phyloP scores from a whole-genome alignment of 2,113 vertebrate species.

The Cyprinodon variegatus region DNA sequence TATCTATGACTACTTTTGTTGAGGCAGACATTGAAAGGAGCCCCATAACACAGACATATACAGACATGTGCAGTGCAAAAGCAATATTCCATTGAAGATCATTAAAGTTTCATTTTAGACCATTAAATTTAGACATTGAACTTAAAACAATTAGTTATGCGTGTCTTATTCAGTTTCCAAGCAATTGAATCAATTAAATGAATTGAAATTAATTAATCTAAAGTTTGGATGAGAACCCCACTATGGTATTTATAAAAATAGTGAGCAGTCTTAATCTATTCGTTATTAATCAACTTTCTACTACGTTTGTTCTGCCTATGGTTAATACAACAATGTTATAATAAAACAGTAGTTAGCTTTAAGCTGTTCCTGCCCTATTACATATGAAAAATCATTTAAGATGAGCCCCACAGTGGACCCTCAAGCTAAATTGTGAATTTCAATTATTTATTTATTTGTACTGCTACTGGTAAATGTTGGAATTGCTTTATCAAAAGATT shows the following conservation, averaged over 20 bases:
- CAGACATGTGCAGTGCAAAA: not conserved
- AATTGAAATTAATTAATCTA: not conserved
- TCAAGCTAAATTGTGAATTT: too few species aligned
- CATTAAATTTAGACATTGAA: not conserved
- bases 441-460: too few species aligned
- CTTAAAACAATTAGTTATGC: not conserved
- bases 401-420: too few species aligned
- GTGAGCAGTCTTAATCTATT: too few species aligned
- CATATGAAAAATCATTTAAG: too few species aligned
- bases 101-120: not conserved
- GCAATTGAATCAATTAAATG: not conserved
- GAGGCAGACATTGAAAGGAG: conserved; percentile 5
- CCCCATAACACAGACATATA: not conserved
- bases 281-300: too few species aligned
- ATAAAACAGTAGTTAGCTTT: too few species aligned
- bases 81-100: not conserved
- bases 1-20: not conserved
- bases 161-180: not conserved
- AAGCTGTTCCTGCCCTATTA: too few species aligned
- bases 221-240: not conserved
- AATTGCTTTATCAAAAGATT: too few species aligned
- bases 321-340: too few species aligned
- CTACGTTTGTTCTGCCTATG: too few species aligned
- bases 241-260: not conserved
- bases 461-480: too few species aligned